Evolutionary conservation across 2,797 vertebrate genomes (phyloP), one percentile per base, ranked within the genome.

Genomic region (Ceyx erithaca): DNA sequence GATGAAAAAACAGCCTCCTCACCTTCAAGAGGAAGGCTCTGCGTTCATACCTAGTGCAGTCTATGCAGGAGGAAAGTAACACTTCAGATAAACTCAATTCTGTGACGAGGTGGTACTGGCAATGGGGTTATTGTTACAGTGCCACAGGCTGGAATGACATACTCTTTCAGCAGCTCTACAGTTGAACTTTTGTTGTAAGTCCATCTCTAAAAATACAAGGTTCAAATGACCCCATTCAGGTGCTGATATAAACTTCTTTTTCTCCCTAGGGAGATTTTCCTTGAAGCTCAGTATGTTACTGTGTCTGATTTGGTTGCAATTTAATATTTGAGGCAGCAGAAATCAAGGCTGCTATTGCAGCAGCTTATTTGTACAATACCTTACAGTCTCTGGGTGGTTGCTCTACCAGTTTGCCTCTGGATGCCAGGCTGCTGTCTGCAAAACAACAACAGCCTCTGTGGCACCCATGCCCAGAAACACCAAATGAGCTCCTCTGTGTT

Each of bases 21-120:
- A 17, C 78, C 67, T 64, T 54, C 67, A 2, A 4, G 43, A 25
- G 54, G 66, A 15, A 37, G 23, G 49, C 30, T 31, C 5, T 6
- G 45, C 33, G 13, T 43, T 68, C 1, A 0, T 48, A 25, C 16
- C 33, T 5, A 2, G 31, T 11, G 4, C 18, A 11, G 62, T 7
- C 61, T 59, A 25, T 55, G 75, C 55, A 66, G 70, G 35, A 59
- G 66, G 49, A 64, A 81, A 51, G 46, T 11, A 41, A 20, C 9
- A 3, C 46, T 71, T 68, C 43, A 55, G 12, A 80, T 83, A 48
- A 85, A 55, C 59, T 79, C 77, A 9, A n/a, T 35, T 30, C 45
- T 54, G 68, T 2, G 3, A 26, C 17, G 18, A 26, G 66, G 66
- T 68, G 85, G 6, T 37, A 3, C 54, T 54, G 51, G 85, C 43